A percentile compares a stretch with the other conserved stretches of the same genome.
Conservation (phyloP, 2,797 vertebrate genomes). For the Liparis tanakae region DNA sequence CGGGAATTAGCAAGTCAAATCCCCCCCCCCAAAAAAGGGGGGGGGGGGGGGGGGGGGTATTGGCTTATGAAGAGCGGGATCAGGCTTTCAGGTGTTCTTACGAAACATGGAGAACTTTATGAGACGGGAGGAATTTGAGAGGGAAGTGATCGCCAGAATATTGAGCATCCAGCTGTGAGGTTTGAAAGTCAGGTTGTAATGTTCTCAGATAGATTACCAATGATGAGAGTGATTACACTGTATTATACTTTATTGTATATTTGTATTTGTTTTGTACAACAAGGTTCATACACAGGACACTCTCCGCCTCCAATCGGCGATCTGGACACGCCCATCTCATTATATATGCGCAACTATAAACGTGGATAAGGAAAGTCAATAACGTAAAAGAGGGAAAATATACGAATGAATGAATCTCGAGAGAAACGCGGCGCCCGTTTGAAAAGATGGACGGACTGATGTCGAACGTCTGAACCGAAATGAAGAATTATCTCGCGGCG, state of each 20-base stretch:
- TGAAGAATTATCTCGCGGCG: neutral
- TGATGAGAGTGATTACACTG: neutral
- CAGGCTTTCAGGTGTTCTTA: constrained; percentile 39
- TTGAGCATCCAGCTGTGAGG: constrained; percentile 2
- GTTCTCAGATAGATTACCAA: neutral
- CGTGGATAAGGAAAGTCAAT: neutral
- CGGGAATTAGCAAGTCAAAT: constrained; percentile 73
- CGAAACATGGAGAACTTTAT: constrained; percentile 22
- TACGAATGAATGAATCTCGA: neutral
- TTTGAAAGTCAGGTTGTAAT: neutral
- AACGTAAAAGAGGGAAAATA: neutral
- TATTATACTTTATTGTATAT: neutral
- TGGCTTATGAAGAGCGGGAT: constrained; percentile 46
- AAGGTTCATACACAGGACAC: neutral
- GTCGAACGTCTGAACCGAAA: neutral
- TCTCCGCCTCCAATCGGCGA: neutral
- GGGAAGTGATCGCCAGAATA: constrained; percentile 1
- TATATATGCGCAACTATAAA: neutral
- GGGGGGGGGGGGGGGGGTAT: constrained; percentile 7
- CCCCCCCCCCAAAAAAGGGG: too few species aligned
- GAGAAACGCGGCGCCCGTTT: neutral
- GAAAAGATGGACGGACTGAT: neutral
- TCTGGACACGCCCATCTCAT: neutral
- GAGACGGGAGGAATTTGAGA: constrained; percentile 4
- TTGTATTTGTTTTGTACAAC: neutral